A percentile compares a stretch with the other conserved stretches of the same genome.
Evolutionary conservation across 2,113 vertebrate genomes (phyloP).

Genomic region (Neolamprologus fasciatus): DNA sequence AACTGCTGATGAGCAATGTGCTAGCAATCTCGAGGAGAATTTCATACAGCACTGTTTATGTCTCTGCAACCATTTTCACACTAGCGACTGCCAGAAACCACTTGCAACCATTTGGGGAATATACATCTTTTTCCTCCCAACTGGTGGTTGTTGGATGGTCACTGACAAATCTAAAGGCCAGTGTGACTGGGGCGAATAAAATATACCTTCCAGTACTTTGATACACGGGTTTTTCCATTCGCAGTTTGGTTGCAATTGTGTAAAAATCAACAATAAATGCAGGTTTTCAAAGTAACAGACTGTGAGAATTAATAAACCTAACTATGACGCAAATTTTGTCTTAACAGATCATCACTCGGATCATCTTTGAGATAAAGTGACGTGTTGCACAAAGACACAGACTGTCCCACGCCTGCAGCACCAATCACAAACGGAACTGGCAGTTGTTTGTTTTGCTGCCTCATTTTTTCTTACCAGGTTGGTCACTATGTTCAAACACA

Average conservation of each 20-base stretch:
- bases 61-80: neutral
- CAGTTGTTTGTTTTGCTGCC: neutral
- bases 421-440: neutral
- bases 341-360: neutral
- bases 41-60: neutral
- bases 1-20: neutral
- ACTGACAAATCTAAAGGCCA: fast-evolving
- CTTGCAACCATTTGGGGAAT: neutral
- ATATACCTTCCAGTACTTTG: neutral
- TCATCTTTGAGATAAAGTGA: neutral
- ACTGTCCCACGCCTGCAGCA: neutral
- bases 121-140: neutral
- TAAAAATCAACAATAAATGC: neutral
- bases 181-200: neutral
- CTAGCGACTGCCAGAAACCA: neutral
- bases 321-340: neutral
- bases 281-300: neutral
- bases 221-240: neutral
- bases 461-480: neutral
- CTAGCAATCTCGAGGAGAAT: neutral
- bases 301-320: neutral
- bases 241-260: neutral
- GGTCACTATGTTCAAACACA: neutral
- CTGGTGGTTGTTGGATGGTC: neutral
- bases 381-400: neutral